Evolutionary conservation across 2,888 invertebrate genomes (phyloP), one percentile per base, ranked within the genome.

Genomic region (Protonemura montana): DNA sequence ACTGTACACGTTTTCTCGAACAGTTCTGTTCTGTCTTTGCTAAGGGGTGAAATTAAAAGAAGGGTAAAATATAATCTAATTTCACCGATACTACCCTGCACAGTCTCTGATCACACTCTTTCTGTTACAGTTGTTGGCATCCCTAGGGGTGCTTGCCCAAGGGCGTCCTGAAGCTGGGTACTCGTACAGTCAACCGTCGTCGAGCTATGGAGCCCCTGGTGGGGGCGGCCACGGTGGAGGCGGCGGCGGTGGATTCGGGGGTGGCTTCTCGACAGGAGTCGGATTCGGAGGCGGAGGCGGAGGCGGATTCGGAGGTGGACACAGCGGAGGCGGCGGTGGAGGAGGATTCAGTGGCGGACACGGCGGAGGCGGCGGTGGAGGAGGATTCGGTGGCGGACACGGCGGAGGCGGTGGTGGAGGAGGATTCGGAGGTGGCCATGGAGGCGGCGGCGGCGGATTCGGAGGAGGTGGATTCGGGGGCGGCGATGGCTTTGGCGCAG

Each of bases 261-360:
- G 78, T 41, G 6, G 86, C 76, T 10, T 30, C 16, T 29, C 84
- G 0, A 86, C 85, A 25, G 85, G 85, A n/a, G 76, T 76, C 5
- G 87, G 87, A 41, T 80, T 86, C 30, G 84, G 86, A 3, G 86
- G 87, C 76, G 89, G 88, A 27, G 82, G 87, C 26, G 87, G 86
- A 30, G 85, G 82, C 76, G 87, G 86, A 10, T 35, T 35, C 2
- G 84, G 89, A 88, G 88, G 87, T 86, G 89, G 89, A 89, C 88
- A 89, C 88, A 88, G 88, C 87, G 88, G 88, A 87, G 90, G 90
- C 90, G 90, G 90, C 89, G 89, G 89, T 88, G 86, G 87, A 85
- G 86, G 88, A 87, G 90, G 90, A 90, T 90, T 90, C 89, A 89
- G 89, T 88, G 86, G 87, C 85, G 85, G 82, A 87, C 85, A 87